Base-by-base conservation (phyloP, 2,888 invertebrate species). In the Chelonus formosanus region DNA sequence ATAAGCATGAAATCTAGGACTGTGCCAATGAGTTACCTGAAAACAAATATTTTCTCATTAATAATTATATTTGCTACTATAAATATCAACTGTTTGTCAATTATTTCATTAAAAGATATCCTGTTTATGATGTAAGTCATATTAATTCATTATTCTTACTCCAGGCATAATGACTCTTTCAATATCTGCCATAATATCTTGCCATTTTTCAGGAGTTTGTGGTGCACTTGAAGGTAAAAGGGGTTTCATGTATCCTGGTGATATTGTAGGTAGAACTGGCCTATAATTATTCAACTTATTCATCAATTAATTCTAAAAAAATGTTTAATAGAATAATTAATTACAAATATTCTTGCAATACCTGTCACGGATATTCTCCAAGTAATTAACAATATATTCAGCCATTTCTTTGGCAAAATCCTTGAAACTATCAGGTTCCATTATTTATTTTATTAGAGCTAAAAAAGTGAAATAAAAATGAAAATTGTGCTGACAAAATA, bases 1-100 rank as follows among this genome's bases (percentile, higher is more conserved):
- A 85, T 97, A 98, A 4, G 97, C 97, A 85, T 96, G 95, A 86
- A 98, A 98, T 79, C 92, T 90, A 5, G 97, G 97, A 63, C 95
- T 95, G 83, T 97, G 95, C 97, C 97, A 98, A 81, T 97, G 97
- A 0, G 97, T 97, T 63, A 97, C 87, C 87, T 87, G 67, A 73
- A 62, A 73, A 67, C 7, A 31, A 57, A 3, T 63, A 48, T 32
- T 20, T 20, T 20, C 20, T 20, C 20, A 20, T 20, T 20, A 20
- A 20, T 20, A 20, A 20, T 20, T 20, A 20, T 2, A 20, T 20
- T 20, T 20, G 20, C 20, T 20, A 20, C 20, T 2, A 20, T 20
- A 20, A 20, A 1, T 20, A 20, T 20, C 20, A 20, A 20, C 20
- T 20, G 20, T 20, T 20, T 20, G 2, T 20, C 20, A 20, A 20